Evolutionary conservation across 2,113 vertebrate genomes (phyloP), one percentile per base, ranked within the genome.

Genomic region (Myiozetetes cayanensis): DNA sequence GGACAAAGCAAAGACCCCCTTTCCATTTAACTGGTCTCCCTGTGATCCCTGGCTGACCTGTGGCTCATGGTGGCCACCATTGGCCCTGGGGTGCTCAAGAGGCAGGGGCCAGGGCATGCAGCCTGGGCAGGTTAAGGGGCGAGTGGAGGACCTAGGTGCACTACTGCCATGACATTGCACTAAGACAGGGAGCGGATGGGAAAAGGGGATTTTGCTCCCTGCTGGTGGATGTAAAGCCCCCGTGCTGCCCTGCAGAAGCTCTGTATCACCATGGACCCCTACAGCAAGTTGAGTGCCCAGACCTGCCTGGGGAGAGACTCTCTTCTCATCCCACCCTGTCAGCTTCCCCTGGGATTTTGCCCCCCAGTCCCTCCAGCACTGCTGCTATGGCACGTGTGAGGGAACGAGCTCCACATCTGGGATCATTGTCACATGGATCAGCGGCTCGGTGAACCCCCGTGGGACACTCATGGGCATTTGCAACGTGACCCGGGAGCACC

Each of bases 231-330:
- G 22, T 5, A 52, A 62, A 63, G 85, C 20, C 58, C 55, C 68
- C 1, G 1, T 0, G 2, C 41, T 41, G 24, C 41, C 55, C 77
- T 33, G 22, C 39, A 49, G 70, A 49, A 76, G 20, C 55, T 68
- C 85, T 33, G 52, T 18, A 39, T n/a, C 39, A 4, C 6, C 1
- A 6, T 2, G 3, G 67, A n/a, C 27, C 31, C 61, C 35, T 3
- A 0, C 1, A 5, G 41, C 14, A 0, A 1, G 24, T 25, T 16
- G n/a, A 92, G n/a, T 1, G 4, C 43, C 46, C 15, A 10, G 41
- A 31, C 28, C 43, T 58, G 41, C 37, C 47, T 1, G 2, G 27
- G 39, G 25, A 49, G 30, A 62, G 20, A 16, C 20, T 20, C 17
- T 24, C 14, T 71, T 47, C 24, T 76, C 55, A 24, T 50, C 33